Base-by-base conservation (phyloP, 2,888 invertebrate species). In the Siphlonurus alternatus region DNA sequence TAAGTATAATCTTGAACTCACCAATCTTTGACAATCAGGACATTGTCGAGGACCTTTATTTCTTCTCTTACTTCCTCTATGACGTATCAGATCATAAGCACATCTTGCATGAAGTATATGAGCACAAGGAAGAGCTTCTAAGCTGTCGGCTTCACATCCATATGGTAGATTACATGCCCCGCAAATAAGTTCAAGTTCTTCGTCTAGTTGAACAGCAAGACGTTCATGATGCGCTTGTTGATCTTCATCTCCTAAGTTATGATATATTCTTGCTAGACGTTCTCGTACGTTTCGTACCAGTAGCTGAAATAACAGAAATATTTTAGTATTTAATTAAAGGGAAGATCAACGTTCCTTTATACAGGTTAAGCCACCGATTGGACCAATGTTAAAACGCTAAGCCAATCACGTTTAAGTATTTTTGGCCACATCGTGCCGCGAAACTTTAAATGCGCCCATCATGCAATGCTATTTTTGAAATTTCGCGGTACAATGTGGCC, bases 41-140 rank as follows among this genome's bases (percentile, higher is more conserved):
- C 87, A 87, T 24, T 83, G 79, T 23, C 85, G 79, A 22, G 56
- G 56, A n/a, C 56, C 25, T 62, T 62, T 7, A 53, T 20, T 20
- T 61, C 61, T 1, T 22, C 24, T 25, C 61, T 59, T 2, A 3
- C 63, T 84, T 70, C 83, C 84, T 66, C 82, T 78, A 64, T 82
- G 78, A 53, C 83, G 77, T 69, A 85, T 74, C 61, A 87, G 79
- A 70, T 86, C 86, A 70, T 84, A 83, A 64, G 85, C 86, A 74
- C 86, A 86, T 74, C 88, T 86, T 59, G 89, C 86, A 72, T 93
- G 93, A 61, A 92, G 81, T 69, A 93, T 90, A 73, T 93, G 93
- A 2, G 90, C 86, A 76, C 93, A 93, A 1, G 91, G 89, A 68
- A 93, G 77, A 19, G 89, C 87, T 69, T 92, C 91, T 59, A 93